Base-by-base conservation (phyloP, 2,113 vertebrate species). In the Silurus meridionalis region DNA sequence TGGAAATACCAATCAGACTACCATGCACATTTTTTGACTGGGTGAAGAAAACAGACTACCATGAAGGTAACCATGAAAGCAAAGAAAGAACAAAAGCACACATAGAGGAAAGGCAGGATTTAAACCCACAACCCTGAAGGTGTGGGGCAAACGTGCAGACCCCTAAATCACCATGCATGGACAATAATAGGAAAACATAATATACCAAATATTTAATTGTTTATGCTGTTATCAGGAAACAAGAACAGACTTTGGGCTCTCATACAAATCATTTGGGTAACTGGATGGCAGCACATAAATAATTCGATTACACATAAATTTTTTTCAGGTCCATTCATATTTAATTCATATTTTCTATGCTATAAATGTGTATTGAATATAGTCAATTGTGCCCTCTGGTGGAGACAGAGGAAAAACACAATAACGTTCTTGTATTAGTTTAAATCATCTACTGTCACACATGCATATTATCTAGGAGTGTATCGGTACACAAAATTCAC, bases 321-420 rank as follows among this genome's bases (percentile, higher is more conserved):
- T 3, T 48, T 53, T 19, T 8, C 28, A 72, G 0, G 55, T 60
- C 37, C 21, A n/a, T 60, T 66, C 64, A 60, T 58, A 25, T 46
- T 84, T 52, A 19, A 61, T 37, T 53, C 5, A 17, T 85, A 15
- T 46, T 55, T 0, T 57, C 28, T 66, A 23, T 46, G 46, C 8
- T 19, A 57, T 28, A n/a, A 66, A 46, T 2, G 6, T 7, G 2
- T 2, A 80, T 50, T 8, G 14, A 55, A 46, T 63, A 5, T 15
- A 57, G 8, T 67, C 52, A 74, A 75, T 50, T 82, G 25, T 75
- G 80, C 79, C 80, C 67, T 86, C 85, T 86, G 58, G 15, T 82
- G 80, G 85, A 21, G 74, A 48, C 63, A 37, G 17, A 53, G n/a
- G 28, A 64, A 74, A 23, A 75, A n/a, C 58, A 82, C 66, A 66